Base-by-base conservation (phyloP, 2,888 invertebrate genomes). In the Yponomeuta malinellus region DNA sequence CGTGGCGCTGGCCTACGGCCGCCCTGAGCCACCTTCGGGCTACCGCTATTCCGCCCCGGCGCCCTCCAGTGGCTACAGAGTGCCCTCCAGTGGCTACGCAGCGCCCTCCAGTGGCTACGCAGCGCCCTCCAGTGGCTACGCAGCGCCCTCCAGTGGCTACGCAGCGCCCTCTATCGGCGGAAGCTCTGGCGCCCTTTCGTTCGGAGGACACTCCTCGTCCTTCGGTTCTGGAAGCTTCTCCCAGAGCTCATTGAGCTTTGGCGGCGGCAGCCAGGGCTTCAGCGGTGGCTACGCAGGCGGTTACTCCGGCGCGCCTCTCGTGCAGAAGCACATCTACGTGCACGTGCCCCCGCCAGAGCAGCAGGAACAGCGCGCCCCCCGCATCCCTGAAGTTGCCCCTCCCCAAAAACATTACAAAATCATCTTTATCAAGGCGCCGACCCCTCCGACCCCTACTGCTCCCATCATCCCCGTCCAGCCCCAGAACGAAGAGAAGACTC, bases 371-470 rank as follows among this genome's bases (percentile, higher is more conserved):
- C 93, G 94, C 78, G 93, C 94, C 71, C 93, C 93, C 74, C 94
- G 95, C 78, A 94, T 96, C 77, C 88, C 90, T 6, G 93, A 93
- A 29, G 92, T 95, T 0, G 95, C 95, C 69, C 95, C 96, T 75
- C 94, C 97, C 68, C 97, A 97, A 88, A 97, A 97, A 81, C 97
- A 97, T 88, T 97, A 97, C 94, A 97, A 97, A 85, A 97, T 97
- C 86, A 97, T 97, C 91, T 97, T 97, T 94, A 97, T 97, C 90
- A 97, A 97, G 93, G 97, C 97, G 71, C 97, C 97, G 79, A 95
- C 97, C 78, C 95, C 96, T 73, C 96, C 96, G 73, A 94, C 96
- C 73, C 96, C 96, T 73, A 95, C 95, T 74, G 96, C 95, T 0
- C 97, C 97, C 75, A 94, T 96, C 74, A 96, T 97, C 76, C 96